A percentile compares a stretch with the other conserved stretches of the same genome.
These are phyloP conservation scores for Cyphomyrus discorhynchus DNA, from an alignment of 2,113 vertebrate genomes.

Conservation along the genomic window DNA sequence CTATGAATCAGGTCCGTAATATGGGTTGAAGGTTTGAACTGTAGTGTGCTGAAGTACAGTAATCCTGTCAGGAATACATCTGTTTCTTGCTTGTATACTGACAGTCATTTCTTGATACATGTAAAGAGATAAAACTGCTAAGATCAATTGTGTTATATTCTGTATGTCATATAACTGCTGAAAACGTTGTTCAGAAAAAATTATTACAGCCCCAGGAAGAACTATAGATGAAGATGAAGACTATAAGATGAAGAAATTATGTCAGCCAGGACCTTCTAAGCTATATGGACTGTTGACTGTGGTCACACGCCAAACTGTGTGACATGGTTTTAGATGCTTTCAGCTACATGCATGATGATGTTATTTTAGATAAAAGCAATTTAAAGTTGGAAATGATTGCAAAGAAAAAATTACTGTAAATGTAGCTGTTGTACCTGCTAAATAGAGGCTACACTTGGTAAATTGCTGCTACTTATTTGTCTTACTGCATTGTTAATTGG, in stretches of 20 bases:
- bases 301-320: neutral
- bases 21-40: neutral
- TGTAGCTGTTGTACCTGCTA: neutral
- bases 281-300: neutral
- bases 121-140: neutral
- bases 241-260: neutral
- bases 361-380: neutral
- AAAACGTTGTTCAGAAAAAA: neutral
- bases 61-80: neutral
- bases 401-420: neutral
- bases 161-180: neutral
- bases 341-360: neutral
- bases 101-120: neutral
- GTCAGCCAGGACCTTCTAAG: neutral
- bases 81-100: neutral
- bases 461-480: neutral
- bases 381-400: neutral
- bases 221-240: neutral
- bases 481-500: neutral
- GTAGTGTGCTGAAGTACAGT: neutral
- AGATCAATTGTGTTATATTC: neutral
- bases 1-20: neutral
- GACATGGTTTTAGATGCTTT: neutral
- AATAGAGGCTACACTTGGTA: neutral
- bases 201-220: neutral